These are phyloP conservation scores for Acanthococcus lagerstroemiae DNA, from an alignment of 2,888 invertebrate species.

Conservation along the genomic window DNA sequence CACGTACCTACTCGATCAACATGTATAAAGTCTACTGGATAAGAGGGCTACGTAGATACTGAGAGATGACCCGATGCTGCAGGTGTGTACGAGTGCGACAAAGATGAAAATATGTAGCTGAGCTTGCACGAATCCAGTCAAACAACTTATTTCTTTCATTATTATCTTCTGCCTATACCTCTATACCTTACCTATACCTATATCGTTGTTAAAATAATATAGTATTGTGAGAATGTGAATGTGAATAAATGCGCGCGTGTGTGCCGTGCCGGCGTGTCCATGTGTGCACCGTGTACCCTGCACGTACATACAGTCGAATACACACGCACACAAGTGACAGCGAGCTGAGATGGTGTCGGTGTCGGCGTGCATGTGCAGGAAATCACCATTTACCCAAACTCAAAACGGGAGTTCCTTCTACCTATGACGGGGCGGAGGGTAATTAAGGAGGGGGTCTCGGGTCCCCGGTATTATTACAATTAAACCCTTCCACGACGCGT, in stretches of 20 bases:
- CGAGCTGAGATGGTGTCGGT: neutral
- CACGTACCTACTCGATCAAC: slow-evolving; percentile 10
- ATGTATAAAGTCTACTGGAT: slow-evolving; percentile 28
- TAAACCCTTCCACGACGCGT: slow-evolving; percentile 12
- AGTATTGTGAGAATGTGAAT: slow-evolving; percentile 20
- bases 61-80: slow-evolving; percentile 28
- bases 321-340: neutral
- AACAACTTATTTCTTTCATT: slow-evolving; percentile 29
- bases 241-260: neutral
- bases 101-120: slow-evolving; percentile 9
- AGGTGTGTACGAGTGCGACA: slow-evolving; percentile 29
- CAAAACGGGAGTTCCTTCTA: slow-evolving; percentile 11
- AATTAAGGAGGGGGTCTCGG: slow-evolving; percentile 18
- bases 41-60: slow-evolving; percentile 25
- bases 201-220: slow-evolving; percentile 22
- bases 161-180: slow-evolving; percentile 25
- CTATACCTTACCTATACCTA: too few relatives aligned
- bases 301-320: neutral
- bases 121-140: slow-evolving; percentile 18
- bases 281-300: neutral
- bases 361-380: too few relatives aligned
- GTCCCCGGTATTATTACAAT: slow-evolving; percentile 24
- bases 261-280: neutral
- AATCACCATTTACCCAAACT: slow-evolving; percentile 23
- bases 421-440: slow-evolving; percentile 13